These are phyloP conservation scores for Synergus umbraculus DNA, from an alignment of 2,888 invertebrate species.

Conservation along the genomic window DNA sequence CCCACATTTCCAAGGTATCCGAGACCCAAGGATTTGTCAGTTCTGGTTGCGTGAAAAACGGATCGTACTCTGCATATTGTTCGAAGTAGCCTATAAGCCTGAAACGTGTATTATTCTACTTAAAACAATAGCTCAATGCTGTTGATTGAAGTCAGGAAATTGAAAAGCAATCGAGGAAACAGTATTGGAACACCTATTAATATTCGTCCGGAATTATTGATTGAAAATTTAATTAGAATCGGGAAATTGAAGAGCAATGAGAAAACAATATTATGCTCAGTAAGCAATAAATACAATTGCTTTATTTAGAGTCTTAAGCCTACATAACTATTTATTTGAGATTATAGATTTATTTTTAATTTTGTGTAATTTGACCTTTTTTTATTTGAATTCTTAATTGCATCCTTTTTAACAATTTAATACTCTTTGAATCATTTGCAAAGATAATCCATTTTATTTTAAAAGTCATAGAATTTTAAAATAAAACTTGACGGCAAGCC, in stretches of 20 bases:
- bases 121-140: conserved; percentile 30
- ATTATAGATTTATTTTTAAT: no score
- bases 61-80: conserved; percentile 97
- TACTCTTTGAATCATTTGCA: background rate
- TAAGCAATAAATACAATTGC: background rate
- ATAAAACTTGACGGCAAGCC: background rate
- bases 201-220: conserved; percentile 46
- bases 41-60: conserved; percentile 94
- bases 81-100: conserved; percentile 95
- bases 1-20: conserved; percentile 98
- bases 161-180: conserved; percentile 43
- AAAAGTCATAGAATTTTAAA: background rate
- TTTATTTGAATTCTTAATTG: no score
- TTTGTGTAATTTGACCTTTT: no score
- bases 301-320: background rate
- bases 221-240: conserved; percentile 38
- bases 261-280: conserved; percentile 18
- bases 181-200: conserved; percentile 49
- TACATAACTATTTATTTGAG: background rate
- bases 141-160: conserved; percentile 32
- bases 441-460: background rate
- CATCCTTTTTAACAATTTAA: background rate
- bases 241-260: conserved; percentile 36
- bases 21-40: conserved; percentile 98
- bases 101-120: conserved; percentile 53